Evolutionary conservation across 92 coral and sea anemone species (phyloP).

Genomic region (Umimayanthus chanpuru): DNA sequence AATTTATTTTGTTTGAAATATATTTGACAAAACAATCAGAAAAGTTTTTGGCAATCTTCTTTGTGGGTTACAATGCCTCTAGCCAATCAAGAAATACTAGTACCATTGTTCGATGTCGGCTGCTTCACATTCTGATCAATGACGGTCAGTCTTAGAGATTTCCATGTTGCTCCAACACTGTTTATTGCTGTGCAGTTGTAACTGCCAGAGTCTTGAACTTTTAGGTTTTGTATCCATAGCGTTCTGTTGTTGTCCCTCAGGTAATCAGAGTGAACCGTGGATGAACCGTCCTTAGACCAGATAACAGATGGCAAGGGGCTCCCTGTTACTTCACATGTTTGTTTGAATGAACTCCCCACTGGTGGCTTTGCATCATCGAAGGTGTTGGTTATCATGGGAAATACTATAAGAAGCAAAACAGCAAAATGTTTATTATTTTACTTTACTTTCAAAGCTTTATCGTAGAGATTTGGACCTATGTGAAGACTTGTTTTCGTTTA

Average conservation of each 20-base stretch:
- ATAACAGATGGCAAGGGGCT: background rate
- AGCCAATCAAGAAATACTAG: too few species aligned
- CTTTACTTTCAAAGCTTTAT: too few species aligned
- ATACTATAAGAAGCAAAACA: too few species aligned
- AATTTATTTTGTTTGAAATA: too few species aligned
- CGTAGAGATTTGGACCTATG: background rate
- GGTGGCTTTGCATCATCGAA: background rate
- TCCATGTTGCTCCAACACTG: background rate
- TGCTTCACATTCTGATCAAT: too few species aligned
- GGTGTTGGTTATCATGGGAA: too few species aligned
- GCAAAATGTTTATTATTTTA: too few species aligned
- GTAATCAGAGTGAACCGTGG: background rate
- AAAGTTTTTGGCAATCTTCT: too few species aligned
- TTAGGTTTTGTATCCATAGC: background rate
- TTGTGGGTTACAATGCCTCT: too few species aligned
- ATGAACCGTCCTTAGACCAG: background rate
- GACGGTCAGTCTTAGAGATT: background rate
- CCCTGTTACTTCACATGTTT: background rate
- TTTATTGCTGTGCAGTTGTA: background rate
- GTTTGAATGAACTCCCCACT: background rate
- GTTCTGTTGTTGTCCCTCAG: background rate
- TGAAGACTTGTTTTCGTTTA: too few species aligned
- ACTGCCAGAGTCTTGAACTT: background rate
- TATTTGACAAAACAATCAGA: too few species aligned
- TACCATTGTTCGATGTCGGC: background rate